Percentiles rank a stretch among this genome's conserved stretches.
These are phyloP conservation scores for Sylvilagus floridanus DNA, from an alignment of 2,797 vertebrate genomes.

Conservation along the genomic window DNA sequence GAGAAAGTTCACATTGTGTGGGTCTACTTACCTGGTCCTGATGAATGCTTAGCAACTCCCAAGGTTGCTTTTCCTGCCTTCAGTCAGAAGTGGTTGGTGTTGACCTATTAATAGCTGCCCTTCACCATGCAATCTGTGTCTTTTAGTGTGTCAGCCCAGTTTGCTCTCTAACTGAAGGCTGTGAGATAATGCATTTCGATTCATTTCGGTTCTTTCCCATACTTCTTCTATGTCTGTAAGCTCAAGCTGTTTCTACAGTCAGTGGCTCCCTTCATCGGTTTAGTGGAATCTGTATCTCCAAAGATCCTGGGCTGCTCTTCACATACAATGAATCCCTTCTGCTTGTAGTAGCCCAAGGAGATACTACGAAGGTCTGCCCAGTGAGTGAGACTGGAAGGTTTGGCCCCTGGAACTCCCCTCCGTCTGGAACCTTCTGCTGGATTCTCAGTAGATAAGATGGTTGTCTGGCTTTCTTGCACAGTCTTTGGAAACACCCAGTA, in stretches of 20 bases:
- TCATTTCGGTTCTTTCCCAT: conserved; percentile 72
- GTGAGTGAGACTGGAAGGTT: conserved; percentile 9
- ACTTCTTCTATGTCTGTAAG: conserved; percentile 70
- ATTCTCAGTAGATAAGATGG: conserved; percentile 4
- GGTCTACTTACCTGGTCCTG: neutral
- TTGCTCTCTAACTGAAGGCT: conserved; percentile 47
- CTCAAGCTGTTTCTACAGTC: conserved; percentile 71
- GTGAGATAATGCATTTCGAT: neutral
- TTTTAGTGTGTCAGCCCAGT: conserved; percentile 53
- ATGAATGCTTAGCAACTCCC: neutral
- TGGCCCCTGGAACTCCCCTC: conserved; percentile 53
- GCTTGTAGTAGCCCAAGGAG: conserved; percentile 53
- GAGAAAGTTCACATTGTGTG: neutral
- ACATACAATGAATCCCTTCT: conserved; percentile 74
- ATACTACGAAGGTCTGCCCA: conserved; percentile 72
- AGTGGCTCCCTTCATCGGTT: conserved; percentile 61
- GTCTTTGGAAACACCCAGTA: conserved; percentile 64
- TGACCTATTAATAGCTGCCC: neutral
- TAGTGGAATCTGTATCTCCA: conserved; percentile 73
- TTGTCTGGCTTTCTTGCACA: neutral
- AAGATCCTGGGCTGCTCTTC: conserved; percentile 72
- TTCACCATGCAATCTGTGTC: neutral
- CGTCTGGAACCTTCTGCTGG: neutral
- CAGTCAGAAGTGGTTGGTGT: neutral
- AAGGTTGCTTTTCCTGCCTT: neutral